Percentiles rank a stretch among this genome's conserved stretches.
phyloP scores from a whole-genome alignment of 2,113 vertebrate species.

The Gymnobelideus leadbeateri region DNA sequence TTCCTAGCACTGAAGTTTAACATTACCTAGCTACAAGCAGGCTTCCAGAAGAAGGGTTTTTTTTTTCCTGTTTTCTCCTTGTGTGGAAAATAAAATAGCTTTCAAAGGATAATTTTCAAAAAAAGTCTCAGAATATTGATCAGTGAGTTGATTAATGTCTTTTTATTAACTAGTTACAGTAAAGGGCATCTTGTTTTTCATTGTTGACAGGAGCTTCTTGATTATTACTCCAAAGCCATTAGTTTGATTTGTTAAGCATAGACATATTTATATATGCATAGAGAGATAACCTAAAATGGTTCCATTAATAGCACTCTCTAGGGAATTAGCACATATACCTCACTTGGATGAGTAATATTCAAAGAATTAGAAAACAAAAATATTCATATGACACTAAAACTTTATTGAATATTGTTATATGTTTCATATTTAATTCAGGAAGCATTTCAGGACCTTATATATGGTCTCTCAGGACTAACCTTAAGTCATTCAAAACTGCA shows the following conservation, averaged over 20 bases:
- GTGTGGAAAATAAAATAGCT: constrained; percentile 16
- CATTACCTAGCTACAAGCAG: constrained; percentile 10
- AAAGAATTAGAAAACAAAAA: constrained; percentile 30
- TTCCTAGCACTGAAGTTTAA: constrained; percentile 1
- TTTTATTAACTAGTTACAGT: constrained; percentile 1
- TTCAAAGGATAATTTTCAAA: neutral
- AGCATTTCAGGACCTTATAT: constrained; percentile 17
- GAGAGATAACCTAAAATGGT: neutral
- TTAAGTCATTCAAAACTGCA: neutral
- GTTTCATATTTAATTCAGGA: constrained; percentile 14
- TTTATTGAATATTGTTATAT: neutral
- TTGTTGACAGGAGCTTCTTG: constrained; percentile 22
- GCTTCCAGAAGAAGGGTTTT: neutral
- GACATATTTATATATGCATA: constrained; percentile 1
- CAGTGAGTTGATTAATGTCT: neutral
- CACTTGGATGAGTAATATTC: constrained; percentile 18
- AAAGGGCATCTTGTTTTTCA: neutral
- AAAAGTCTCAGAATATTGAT: neutral
- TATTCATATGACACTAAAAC: constrained; percentile 9
- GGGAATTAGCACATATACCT: neutral
- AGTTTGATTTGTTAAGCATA: neutral
- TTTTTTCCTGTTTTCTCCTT: neutral
- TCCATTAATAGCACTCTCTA: neutral
- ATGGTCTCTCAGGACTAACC: neutral
- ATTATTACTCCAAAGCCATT: neutral